Percentiles rank a stretch among this genome's conserved stretches.
phyloP scores from a whole-genome alignment of 2,888 invertebrate species.

The Petrophora chlorosata region DNA sequence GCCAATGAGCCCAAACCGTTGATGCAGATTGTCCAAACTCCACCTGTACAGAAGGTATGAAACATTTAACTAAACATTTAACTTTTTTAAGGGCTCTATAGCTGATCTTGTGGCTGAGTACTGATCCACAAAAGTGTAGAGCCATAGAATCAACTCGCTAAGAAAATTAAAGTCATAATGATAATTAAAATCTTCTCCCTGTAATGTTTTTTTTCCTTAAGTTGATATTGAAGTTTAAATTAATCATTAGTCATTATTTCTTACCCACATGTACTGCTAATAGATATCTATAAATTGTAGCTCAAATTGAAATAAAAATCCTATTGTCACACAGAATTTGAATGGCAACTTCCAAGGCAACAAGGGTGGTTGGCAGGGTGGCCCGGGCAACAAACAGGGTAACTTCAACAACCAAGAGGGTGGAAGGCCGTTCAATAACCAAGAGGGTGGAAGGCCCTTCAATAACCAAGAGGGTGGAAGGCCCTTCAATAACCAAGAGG shows the following conservation, averaged over 20 bases:
- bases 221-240: too few relatives aligned
- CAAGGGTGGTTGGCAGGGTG: slow-evolving; percentile 51
- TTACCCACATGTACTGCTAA: too few relatives aligned
- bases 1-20: slow-evolving; percentile 50
- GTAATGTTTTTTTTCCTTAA: too few relatives aligned
- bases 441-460: slow-evolving; percentile 18
- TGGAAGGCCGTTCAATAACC: slow-evolving; percentile 11
- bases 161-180: too few relatives aligned
- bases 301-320: slow-evolving; percentile 7
- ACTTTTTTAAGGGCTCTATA: too few relatives aligned
- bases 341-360: slow-evolving; percentile 70
- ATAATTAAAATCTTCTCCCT: too few relatives aligned
- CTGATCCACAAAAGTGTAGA: too few relatives aligned
- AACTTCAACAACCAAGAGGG: slow-evolving; percentile 41
- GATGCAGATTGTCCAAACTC: slow-evolving; percentile 47
- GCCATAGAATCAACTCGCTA: too few relatives aligned
- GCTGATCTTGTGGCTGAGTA: too few relatives aligned
- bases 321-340: slow-evolving; percentile 53
- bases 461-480: slow-evolving; percentile 38
- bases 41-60: slow-evolving; percentile 40
- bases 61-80: too few relatives aligned
- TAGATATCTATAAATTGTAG: too few relatives aligned
- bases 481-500: slow-evolving; percentile 15
- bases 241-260: too few relatives aligned
- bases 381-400: slow-evolving; percentile 54